Evolutionary conservation across 2,113 vertebrate genomes (phyloP).

Genomic region (Electrona antarctica): DNA sequence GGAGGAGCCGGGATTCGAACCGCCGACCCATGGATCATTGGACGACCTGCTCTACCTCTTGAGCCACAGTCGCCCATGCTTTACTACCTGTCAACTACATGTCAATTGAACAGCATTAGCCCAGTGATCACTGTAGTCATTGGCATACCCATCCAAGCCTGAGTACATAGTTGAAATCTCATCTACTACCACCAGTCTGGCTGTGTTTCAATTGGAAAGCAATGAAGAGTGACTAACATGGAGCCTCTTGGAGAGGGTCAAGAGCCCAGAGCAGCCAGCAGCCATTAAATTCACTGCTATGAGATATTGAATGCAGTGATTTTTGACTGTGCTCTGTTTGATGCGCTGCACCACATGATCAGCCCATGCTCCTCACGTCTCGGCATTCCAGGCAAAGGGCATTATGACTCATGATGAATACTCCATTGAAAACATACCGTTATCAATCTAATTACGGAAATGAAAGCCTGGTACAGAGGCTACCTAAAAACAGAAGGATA

Average conservation of each 20-base stretch:
- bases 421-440: too few relatives aligned
- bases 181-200: conserved; percentile 71
- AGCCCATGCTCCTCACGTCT: conserved; percentile 57
- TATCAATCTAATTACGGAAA: too few relatives aligned
- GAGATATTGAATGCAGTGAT: conserved; percentile 73
- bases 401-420: conserved; percentile 52
- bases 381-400: conserved; percentile 42
- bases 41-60: too few relatives aligned
- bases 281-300: conserved; percentile 79
- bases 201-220: conserved; percentile 74
- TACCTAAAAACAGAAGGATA: too few relatives aligned
- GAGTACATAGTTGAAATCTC: conserved; percentile 69
- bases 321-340: conserved; percentile 71
- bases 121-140: conserved; percentile 41
- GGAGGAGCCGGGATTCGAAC: too few relatives aligned
- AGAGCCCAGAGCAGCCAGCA: conserved; percentile 73
- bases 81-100: conserved; percentile 7
- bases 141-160: conserved; percentile 40
- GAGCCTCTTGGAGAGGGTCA: conserved; percentile 75
- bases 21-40: too few relatives aligned
- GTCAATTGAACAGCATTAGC: conserved; percentile 30
- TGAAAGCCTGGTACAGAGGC: too few relatives aligned
- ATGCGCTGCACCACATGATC: conserved; percentile 67
- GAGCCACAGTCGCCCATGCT: too few relatives aligned
- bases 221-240: conserved; percentile 77